Base-by-base conservation (phyloP, 2,113 vertebrate genomes). In the Cinclus cinclus region DNA sequence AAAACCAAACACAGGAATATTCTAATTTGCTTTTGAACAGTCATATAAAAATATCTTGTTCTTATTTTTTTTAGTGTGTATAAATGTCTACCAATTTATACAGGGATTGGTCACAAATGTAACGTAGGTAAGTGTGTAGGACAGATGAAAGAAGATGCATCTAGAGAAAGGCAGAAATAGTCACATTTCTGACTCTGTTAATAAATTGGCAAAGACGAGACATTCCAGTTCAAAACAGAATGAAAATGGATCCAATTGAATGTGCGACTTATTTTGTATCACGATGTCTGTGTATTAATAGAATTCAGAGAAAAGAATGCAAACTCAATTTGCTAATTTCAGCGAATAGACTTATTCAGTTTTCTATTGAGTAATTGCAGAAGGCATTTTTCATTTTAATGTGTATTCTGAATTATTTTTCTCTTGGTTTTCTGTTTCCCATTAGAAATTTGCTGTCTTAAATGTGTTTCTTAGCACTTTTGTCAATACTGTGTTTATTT, bases 331-430 rank as follows among this genome's bases (percentile, higher is more conserved):
- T 94, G 56, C 83, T 52, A 87, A 68, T 92, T 94, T 69, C 58
- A 87, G 31, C 95, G 87, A 95, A 91, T 89, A 44, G 81, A 25
- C 77, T n/a, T 63, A 82, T 94, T 96, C 81, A 94, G 42, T 62
- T 92, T 89, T n/a, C 56, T 87, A 53, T 23, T 81, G 74, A 89
- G 69, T 75, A 84, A 87, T 49, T 1, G 4, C 49, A 79, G 58
- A 76, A 82, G 53, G 22, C 73, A 76, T 94, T 91, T 94, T 94
- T 92, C 20, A 25, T 73, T 91, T 91, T 81, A 95, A 67, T 79
- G 64, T 75, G 47, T 52, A 17, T 78, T 91, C 83, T 46, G 56
- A 78, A 65, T 82, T 25, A 27, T 78, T 79, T 63, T 10, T 87
- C 6, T 79, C 25, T 59, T 55, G 5, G 37, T 86, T 86, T 83